Conservation (phyloP, 2,888 invertebrate genomes). For the Drosophila niveifrons region DNA sequence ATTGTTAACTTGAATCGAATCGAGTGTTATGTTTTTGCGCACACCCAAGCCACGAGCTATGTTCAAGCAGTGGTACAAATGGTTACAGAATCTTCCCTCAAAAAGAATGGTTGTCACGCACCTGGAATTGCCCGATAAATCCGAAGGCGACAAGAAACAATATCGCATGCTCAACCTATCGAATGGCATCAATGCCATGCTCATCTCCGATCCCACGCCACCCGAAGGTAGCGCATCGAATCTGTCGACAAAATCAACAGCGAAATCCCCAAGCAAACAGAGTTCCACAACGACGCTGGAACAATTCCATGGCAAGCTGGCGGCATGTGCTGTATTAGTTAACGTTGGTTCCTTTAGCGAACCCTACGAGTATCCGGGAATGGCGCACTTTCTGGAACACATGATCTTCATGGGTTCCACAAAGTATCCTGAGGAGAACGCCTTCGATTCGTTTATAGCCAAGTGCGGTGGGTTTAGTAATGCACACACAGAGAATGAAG, state of each 20-base stretch:
- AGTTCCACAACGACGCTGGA: slow-evolving; percentile 44
- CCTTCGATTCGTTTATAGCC: slow-evolving; percentile 92
- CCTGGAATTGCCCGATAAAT: slow-evolving; percentile 89
- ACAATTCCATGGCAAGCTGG: slow-evolving; percentile 85
- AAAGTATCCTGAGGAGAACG: slow-evolving; percentile 95
- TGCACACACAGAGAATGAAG: slow-evolving; percentile 94
- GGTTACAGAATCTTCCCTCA: slow-evolving; percentile 17
- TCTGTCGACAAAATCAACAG: background rate
- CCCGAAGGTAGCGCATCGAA: background rate
- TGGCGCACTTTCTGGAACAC: slow-evolving; percentile 95
- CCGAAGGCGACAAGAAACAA: slow-evolving; percentile 91
- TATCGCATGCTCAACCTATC: slow-evolving; percentile 89
- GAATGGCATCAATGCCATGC: slow-evolving; percentile 90
- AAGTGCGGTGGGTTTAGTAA: slow-evolving; percentile 95
- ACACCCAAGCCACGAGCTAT: slow-evolving; percentile 23
- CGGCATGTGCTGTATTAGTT: slow-evolving; percentile 91
- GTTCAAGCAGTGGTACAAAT: slow-evolving; percentile 37
- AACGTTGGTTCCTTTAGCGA: slow-evolving; percentile 93
- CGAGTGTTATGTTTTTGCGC: slow-evolving; percentile 17
- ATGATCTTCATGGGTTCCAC: slow-evolving; percentile 98
- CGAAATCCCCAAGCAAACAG: background rate
- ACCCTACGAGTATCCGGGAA: slow-evolving; percentile 91
- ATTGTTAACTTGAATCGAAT: background rate
- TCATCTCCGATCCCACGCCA: slow-evolving; percentile 88
- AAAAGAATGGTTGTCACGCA: slow-evolving; percentile 53